phyloP scores from a whole-genome alignment of 2,797 vertebrate species.

The Chelon labrosus region DNA sequence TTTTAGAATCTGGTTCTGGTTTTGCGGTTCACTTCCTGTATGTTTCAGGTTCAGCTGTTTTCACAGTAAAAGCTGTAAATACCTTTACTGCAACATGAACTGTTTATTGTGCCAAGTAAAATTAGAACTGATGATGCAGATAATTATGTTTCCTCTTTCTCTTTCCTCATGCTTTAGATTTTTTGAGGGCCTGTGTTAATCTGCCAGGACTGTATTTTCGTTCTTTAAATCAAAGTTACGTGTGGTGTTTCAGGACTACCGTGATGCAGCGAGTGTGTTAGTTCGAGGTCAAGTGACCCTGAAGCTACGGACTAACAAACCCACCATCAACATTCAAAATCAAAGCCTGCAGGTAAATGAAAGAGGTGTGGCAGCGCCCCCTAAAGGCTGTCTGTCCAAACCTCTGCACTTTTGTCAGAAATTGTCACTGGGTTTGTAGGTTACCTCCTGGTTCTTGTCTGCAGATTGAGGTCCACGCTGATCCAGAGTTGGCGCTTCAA shows the following conservation, averaged over 20 bases:
- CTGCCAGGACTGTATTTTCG: too few species aligned
- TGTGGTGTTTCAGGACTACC: constrained; percentile 83
- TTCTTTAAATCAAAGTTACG: too few species aligned
- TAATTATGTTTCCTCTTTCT: too few species aligned
- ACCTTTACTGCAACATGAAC: too few species aligned
- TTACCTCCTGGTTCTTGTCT: constrained; percentile 17
- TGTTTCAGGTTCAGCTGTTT: too few species aligned
- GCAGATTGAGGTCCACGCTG: constrained; percentile 87
- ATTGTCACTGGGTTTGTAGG: neutral
- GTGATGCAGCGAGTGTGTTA: constrained; percentile 78
- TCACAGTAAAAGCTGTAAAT: too few species aligned
- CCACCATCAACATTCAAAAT: constrained; percentile 85
- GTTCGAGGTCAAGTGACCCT: constrained; percentile 85
- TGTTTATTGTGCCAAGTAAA: too few species aligned
- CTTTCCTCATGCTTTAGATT: too few species aligned
- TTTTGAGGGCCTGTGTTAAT: too few species aligned
- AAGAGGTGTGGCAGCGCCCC: too few species aligned
- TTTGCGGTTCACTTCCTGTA: neutral
- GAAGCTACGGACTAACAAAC: constrained; percentile 83
- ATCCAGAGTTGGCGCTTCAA: constrained; percentile 83
- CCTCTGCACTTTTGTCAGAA: neutral
- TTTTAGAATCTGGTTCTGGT: neutral
- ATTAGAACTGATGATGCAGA: too few species aligned
- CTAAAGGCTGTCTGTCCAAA: neutral
- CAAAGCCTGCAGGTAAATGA: constrained; percentile 78